Conservation (phyloP, 1,140 invertebrate genomes). For the Kradibia gibbosae region DNA sequence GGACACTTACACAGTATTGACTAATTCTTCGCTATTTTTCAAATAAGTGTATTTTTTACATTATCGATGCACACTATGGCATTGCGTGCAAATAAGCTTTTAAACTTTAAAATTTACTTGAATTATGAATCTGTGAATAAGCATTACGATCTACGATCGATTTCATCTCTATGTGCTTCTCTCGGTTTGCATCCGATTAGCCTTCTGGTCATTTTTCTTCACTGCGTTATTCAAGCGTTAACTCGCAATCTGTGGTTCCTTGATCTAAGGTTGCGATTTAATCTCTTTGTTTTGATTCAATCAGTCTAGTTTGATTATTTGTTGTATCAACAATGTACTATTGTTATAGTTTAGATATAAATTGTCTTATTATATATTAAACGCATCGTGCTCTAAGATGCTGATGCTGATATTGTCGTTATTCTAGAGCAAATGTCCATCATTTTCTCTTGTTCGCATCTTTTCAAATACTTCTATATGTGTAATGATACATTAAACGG, state of each 20-base stretch:
- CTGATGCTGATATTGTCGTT: conserved; percentile 6
- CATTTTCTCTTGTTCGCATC: not conserved
- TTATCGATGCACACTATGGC: no score
- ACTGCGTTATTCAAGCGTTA: conserved; percentile 9
- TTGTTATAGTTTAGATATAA: conserved; percentile 49
- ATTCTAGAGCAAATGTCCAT: not conserved
- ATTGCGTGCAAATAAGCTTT: no score
- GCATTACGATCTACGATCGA: not conserved
- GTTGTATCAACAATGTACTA: conserved; percentile 58
- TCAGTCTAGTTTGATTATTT: conserved; percentile 46
- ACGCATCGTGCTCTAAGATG: not conserved
- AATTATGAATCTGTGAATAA: not conserved
- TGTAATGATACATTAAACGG: not conserved
- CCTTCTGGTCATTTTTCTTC: conserved; percentile 3
- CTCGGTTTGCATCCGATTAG: conserved; percentile 53
- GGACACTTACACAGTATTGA: no score
- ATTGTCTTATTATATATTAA: not conserved
- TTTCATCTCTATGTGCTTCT: conserved; percentile 6
- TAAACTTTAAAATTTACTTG: not conserved
- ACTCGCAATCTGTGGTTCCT: conserved; percentile 47
- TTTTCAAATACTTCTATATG: not conserved
- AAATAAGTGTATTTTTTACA: no score
- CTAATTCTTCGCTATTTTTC: no score
- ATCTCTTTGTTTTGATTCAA: conserved; percentile 54
- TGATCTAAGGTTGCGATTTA: conserved; percentile 53